phyloP scores from a whole-genome alignment of 2,797 vertebrate genomes.

The Dendrocincla fuliginosa region DNA sequence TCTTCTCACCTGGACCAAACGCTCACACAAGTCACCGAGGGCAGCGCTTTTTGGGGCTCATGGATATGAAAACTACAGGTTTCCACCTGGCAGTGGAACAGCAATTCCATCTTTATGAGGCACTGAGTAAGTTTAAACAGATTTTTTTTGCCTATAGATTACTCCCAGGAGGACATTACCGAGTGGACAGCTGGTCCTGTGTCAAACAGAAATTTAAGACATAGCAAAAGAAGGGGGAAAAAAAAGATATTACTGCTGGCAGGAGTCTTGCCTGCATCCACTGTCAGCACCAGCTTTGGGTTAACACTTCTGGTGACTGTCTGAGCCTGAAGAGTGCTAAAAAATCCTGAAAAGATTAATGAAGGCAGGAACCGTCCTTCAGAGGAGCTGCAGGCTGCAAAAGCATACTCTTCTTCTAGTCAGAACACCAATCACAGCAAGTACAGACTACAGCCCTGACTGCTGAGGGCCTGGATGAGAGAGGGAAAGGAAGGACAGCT shows the following conservation, averaged over 20 bases:
- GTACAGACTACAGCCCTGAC: neutral
- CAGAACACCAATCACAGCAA: neutral
- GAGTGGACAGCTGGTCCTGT: conserved; percentile 3
- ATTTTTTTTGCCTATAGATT: conserved; percentile 30
- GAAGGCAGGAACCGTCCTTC: neutral
- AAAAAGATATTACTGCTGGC: neutral
- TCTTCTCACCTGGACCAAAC: neutral
- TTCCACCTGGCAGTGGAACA: conserved; percentile 36
- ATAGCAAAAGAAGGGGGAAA: neutral
- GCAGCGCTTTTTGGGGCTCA: neutral
- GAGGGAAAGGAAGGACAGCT: neutral
- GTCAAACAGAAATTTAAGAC: conserved; percentile 15
- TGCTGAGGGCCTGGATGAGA: neutral
- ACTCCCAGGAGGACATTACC: conserved; percentile 13
- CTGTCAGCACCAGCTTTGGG: neutral
- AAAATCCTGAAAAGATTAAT: neutral
- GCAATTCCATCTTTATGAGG: conserved; percentile 50
- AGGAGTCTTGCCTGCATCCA: neutral
- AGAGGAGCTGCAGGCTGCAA: neutral
- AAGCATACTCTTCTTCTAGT: neutral
- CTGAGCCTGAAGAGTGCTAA: neutral
- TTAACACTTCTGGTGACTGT: neutral
- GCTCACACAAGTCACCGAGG: neutral
- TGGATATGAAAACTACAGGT: neutral
- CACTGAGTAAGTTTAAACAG: conserved; percentile 46